Evolutionary conservation across 2,888 invertebrate genomes (phyloP).

Genomic region (Oscheius sp.): DNA sequence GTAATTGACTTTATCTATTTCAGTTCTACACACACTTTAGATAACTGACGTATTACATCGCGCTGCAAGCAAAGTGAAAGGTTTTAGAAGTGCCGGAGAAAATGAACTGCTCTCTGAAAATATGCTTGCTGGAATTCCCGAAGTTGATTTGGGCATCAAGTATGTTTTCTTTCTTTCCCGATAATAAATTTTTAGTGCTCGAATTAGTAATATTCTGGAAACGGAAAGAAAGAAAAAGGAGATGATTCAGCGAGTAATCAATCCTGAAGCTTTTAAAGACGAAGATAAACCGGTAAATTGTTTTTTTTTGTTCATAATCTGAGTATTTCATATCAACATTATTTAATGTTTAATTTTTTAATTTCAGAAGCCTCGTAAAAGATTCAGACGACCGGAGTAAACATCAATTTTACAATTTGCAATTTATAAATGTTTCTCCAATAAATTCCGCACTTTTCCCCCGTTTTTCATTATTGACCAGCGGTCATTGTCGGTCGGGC

Average conservation of each 20-base stretch:
- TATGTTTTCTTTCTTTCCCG: slow-evolving; percentile 70
- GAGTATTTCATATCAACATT: too few relatives aligned
- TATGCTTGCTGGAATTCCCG: slow-evolving; percentile 99
- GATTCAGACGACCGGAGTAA: slow-evolving; percentile 10
- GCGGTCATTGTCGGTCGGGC: neutral
- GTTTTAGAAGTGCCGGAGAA: slow-evolving; percentile 83
- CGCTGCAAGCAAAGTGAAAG: slow-evolving; percentile 86
- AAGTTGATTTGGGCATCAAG: slow-evolving; percentile 98
- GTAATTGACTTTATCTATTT: neutral
- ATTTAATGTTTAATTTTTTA: too few relatives aligned
- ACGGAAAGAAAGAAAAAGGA: slow-evolving; percentile 97
- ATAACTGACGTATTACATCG: slow-evolving; percentile 74
- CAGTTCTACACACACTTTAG: slow-evolving; percentile 5
- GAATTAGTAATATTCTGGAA: slow-evolving; percentile 97
- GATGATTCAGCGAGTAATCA: slow-evolving; percentile 76
- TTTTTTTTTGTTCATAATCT: too few relatives aligned
- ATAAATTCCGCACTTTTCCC: slow-evolving; percentile 11
- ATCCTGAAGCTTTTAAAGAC: slow-evolving; percentile 22
- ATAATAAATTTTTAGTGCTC: slow-evolving; percentile 77
- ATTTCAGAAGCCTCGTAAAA: slow-evolving; percentile 23
- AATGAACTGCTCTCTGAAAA: slow-evolving; percentile 99
- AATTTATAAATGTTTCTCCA: neutral
- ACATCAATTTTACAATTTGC: neutral
- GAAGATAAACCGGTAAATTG: slow-evolving; percentile 5
- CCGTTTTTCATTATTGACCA: slow-evolving; percentile 4